Evolutionary conservation across 2,797 vertebrate genomes (phyloP), one percentile per base, ranked within the genome.

Genomic region (Microctenopoma stevenorrisi): DNA sequence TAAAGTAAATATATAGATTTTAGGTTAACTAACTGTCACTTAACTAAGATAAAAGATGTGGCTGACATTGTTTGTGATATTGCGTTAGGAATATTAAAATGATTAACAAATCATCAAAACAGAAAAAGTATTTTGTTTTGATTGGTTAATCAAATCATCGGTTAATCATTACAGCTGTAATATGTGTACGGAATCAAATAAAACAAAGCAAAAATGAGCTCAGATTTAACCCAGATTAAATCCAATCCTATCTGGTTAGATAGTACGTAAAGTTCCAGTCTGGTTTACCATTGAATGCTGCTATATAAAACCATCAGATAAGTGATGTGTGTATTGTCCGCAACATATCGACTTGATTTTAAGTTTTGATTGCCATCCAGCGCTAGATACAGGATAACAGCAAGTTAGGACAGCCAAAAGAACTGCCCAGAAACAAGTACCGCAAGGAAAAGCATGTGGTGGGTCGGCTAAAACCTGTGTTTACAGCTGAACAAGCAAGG

Each of bases 401-500:
- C 18, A n/a, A 26, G 51, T 16, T 2, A 59, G 3, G 1, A 7
- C 13, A 48, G 30, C 58, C n/a, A 57, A 72, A 50, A 58, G 71
- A 33, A 7, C 22, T 6, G 54, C 35, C 47, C 58, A 63, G 58
- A 74, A 77, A 73, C 22, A 62, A 54, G 30, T 67, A 65, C 50
- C 55, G 79, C 40, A 60, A 72, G 30, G 51, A 80, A 77, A 54
- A 69, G 74, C 78, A 70, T 89, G 81, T 76, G 69, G 64, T 64
- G 51, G 50, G 64, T 52, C 35, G 68, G 64, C 48, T 80, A 51
- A 57, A 46, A 52, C 54, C 80, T 74, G 54, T 91, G 90, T 92
- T 93, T 91, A 92, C 89, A 87, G 86, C 83, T 85, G 84, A 67
- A 25, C 59, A 74, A 72, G 82, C 86, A 79, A 57, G 78, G 72